A percentile compares a stretch with the other conserved stretches of the same genome.
These are phyloP conservation scores for Meghimatium bilineatum DNA, from an alignment of 2,888 invertebrate genomes.

Conservation along the genomic window DNA sequence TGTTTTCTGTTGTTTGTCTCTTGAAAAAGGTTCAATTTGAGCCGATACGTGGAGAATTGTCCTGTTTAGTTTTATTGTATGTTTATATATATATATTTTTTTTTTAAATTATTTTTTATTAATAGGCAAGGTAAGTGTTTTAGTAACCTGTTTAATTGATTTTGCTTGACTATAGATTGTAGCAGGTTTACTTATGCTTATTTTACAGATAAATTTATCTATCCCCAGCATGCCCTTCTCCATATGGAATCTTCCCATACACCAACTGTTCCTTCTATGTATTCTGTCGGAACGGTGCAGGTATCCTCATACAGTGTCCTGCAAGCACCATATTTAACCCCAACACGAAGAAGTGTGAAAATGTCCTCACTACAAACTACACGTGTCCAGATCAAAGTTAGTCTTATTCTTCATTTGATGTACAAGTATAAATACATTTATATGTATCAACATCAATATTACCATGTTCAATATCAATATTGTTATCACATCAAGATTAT, in stretches of 20 bases:
- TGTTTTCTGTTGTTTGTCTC: too few relatives aligned
- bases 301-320: neutral
- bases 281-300: neutral
- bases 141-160: too few relatives aligned
- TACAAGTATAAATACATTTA: neutral
- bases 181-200: too few relatives aligned
- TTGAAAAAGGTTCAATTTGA: too few relatives aligned
- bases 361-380: neutral
- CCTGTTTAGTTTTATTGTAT: too few relatives aligned
- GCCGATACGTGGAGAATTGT: too few relatives aligned
- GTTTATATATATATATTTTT: too few relatives aligned
- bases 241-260: neutral
- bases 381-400: neutral
- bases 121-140: too few relatives aligned
- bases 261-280: slow-evolving; percentile 1
- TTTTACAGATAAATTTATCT: neutral
- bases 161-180: too few relatives aligned
- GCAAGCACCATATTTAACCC: slow-evolving; percentile 1
- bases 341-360: neutral
- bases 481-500: too few relatives aligned
- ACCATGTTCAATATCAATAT: too few relatives aligned
- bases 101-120: too few relatives aligned
- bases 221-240: neutral
- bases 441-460: neutral
- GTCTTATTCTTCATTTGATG: neutral